These are phyloP conservation scores for Ophioninae sp. DNA, from an alignment of 2,888 invertebrate genomes.

Conservation along the genomic window DNA sequence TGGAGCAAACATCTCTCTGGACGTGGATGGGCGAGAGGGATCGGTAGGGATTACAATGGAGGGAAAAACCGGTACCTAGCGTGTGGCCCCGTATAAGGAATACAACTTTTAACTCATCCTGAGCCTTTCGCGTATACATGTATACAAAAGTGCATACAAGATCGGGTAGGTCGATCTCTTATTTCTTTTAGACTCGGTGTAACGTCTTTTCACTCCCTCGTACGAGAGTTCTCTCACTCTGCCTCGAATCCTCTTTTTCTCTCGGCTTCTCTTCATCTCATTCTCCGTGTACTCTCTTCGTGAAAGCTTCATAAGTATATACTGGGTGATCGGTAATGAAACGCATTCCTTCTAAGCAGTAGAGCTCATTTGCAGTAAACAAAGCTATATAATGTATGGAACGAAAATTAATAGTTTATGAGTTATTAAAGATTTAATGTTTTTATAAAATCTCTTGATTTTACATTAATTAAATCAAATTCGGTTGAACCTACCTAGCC, in stretches of 20 bases:
- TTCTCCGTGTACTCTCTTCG: slow-evolving; percentile 18
- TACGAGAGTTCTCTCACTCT: slow-evolving; percentile 44
- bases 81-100: slow-evolving; percentile 56
- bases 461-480: too few species aligned
- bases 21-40: slow-evolving; percentile 8
- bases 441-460: too few species aligned
- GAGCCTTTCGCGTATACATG: slow-evolving; percentile 6
- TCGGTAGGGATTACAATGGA: slow-evolving; percentile 61
- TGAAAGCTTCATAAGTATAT: slow-evolving; percentile 13
- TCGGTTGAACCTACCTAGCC: too few species aligned
- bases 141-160: slow-evolving; percentile 16
- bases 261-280: slow-evolving; percentile 11
- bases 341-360: too few species aligned
- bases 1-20: slow-evolving; percentile 38
- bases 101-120: slow-evolving; percentile 52
- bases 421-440: too few species aligned
- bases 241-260: slow-evolving; percentile 21
- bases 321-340: slow-evolving; percentile 2
- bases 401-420: too few species aligned
- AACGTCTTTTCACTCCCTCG: slow-evolving; percentile 53
- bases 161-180: slow-evolving; percentile 53
- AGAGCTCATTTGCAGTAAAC: too few species aligned
- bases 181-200: slow-evolving; percentile 57
- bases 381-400: too few species aligned
- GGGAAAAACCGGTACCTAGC: slow-evolving; percentile 61